Conservation (phyloP, 2,113 vertebrate genomes). For the Casuarius casuarius region DNA sequence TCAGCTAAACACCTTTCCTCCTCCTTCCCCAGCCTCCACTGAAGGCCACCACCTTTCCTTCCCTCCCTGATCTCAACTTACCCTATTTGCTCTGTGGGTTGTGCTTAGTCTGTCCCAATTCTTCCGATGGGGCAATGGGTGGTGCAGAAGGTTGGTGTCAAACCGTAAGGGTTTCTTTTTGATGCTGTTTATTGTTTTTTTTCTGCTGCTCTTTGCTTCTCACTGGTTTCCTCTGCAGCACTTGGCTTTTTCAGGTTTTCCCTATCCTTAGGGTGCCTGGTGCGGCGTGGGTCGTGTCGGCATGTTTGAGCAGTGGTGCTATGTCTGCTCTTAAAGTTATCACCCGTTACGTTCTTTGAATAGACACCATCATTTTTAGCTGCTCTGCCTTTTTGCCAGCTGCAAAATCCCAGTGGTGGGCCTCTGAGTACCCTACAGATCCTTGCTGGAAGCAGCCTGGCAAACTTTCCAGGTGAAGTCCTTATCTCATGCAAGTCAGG, state of each 20-base stretch:
- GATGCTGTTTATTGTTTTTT: background rate
- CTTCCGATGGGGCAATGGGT: background rate
- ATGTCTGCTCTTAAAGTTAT: rapidly evolving
- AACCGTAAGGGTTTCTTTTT: background rate
- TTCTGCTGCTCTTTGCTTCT: background rate
- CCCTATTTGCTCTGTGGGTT: background rate
- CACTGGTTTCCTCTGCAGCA: background rate
- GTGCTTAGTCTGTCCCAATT: background rate
- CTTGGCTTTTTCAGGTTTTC: background rate
- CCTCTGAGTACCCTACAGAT: background rate
- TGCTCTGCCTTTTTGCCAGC: rapidly evolving
- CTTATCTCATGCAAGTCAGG: rapidly evolving
- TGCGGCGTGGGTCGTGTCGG: rapidly evolving
- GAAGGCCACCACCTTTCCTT: background rate
- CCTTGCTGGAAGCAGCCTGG: background rate
- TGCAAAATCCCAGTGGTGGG: background rate
- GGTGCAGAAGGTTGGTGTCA: background rate
- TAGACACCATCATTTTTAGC: background rate
- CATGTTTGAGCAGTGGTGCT: background rate
- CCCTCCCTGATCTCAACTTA: background rate
- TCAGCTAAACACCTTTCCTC: background rate
- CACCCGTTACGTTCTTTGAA: rapidly evolving
- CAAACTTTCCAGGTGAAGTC: background rate
- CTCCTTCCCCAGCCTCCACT: background rate
- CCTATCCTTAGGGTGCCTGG: background rate